Evolutionary conservation across 1,140 invertebrate species (phyloP).

Genomic region (Bombus impatiens): DNA sequence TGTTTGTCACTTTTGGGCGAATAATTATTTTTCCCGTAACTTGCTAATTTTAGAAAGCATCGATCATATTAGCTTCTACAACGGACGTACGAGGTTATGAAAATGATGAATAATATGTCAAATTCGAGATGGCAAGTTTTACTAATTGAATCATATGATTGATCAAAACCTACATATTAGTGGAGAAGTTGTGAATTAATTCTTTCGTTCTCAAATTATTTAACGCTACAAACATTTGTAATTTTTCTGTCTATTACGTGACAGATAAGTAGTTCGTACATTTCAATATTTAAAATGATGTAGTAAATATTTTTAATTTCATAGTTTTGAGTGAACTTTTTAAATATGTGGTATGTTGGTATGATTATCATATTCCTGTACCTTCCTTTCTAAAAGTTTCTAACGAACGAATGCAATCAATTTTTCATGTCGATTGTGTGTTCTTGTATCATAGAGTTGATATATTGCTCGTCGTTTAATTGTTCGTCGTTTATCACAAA

Average conservation of each 20-base stretch:
- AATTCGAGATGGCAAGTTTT: conserved; percentile 24
- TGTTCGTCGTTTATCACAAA: not conserved
- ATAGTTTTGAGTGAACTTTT: not conserved
- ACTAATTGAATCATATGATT: conserved; percentile 39
- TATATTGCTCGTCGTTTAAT: not conserved
- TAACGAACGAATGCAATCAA: not conserved
- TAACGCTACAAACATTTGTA: not conserved
- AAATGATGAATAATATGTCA: conserved; percentile 58
- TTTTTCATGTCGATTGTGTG: not conserved
- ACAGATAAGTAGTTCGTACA: not conserved
- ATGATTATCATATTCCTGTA: not conserved
- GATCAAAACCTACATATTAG: conserved; percentile 51
- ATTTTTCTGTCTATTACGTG: not conserved
- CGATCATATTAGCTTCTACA: conserved; percentile 57
- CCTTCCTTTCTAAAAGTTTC: not conserved
- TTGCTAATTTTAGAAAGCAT: conserved; percentile 33
- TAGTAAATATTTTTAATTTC: not conserved
- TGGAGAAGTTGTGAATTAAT: not conserved
- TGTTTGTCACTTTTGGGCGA: conserved; percentile 2
- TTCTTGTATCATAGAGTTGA: not conserved
- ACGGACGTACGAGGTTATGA: conserved; percentile 44
- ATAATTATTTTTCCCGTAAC: conserved; percentile 46
- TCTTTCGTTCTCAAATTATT: not conserved
- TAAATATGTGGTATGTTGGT: not conserved
- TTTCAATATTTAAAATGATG: not conserved